phyloP scores from a whole-genome alignment of 2,888 invertebrate species.

The Drosophila paranaensis region DNA sequence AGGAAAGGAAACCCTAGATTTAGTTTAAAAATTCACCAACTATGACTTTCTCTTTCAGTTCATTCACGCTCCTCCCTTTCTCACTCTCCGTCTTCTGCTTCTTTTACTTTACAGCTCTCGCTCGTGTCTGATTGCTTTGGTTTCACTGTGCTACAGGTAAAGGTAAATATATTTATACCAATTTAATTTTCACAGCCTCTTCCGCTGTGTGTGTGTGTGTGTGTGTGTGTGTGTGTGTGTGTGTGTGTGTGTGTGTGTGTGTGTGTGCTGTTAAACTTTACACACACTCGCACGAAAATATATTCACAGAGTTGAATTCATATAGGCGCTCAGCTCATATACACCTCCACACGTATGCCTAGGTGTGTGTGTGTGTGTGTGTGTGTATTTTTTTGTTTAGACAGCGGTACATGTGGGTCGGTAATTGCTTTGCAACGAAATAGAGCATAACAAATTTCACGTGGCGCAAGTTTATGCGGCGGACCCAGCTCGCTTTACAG shows the following conservation, averaged over 20 bases:
- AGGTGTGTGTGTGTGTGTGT: neutral
- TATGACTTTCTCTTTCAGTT: conserved; percentile 1
- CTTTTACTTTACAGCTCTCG: conserved; percentile 1
- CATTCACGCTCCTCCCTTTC: neutral
- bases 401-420: conserved; percentile 58
- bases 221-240: neutral
- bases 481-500: conserved; percentile 35
- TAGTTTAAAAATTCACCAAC: neutral
- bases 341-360: neutral
- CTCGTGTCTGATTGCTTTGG: conserved; percentile 5
- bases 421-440: conserved; percentile 77
- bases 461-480: conserved; percentile 63
- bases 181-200: conserved; percentile 46
- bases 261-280: conserved; percentile 18
- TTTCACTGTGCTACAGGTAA: conserved; percentile 38
- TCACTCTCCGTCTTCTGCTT: neutral
- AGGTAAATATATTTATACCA: conserved; percentile 35
- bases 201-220: neutral
- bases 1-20: neutral
- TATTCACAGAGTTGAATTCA: neutral
- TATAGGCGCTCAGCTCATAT: conserved; percentile 17
- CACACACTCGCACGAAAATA: conserved; percentile 4
- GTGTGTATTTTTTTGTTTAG: conserved; percentile 17
- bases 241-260: neutral
- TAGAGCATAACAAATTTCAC: conserved; percentile 79